These are phyloP conservation scores for Scopus umbretta DNA, from an alignment of 2,113 vertebrate species.

Conservation along the genomic window DNA sequence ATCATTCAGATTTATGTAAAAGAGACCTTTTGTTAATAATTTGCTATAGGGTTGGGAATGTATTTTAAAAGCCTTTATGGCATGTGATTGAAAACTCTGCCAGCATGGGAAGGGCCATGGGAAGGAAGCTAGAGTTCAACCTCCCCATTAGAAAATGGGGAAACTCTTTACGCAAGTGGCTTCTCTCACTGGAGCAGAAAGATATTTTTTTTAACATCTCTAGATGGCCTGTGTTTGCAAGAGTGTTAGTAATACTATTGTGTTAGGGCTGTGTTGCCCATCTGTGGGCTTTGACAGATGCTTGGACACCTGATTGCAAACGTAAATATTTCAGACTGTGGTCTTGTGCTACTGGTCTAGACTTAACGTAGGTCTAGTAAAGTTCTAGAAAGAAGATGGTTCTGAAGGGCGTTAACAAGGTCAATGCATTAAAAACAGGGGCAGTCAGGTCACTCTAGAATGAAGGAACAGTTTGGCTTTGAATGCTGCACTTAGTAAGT, in stretches of 20 bases:
- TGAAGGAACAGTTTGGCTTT: not conserved
- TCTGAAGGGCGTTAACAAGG: not conserved
- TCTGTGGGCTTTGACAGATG: not conserved
- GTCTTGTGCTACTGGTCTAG: not conserved
- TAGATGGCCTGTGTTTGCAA: not conserved
- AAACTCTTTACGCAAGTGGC: not conserved
- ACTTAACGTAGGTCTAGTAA: not conserved
- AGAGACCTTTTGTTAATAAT: not conserved
- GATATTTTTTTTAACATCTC: not conserved
- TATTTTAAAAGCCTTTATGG: not conserved
- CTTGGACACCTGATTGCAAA: not conserved
- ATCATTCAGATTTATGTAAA: not conserved
- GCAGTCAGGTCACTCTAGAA: not conserved
- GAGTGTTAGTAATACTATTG: no score
- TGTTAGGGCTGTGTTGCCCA: not conserved
- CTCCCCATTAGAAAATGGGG: not conserved
- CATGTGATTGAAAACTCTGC: not conserved
- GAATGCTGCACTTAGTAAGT: not conserved
- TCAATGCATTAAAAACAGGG: not conserved
- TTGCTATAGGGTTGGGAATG: not conserved
- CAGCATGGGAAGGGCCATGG: not conserved
- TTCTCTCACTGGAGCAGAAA: not conserved
- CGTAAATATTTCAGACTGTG: not conserved
- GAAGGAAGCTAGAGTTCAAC: not conserved
- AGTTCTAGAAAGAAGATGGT: not conserved